phyloP scores from a whole-genome alignment of 1,140 invertebrate species.

The Hylaeus anthracinus region DNA sequence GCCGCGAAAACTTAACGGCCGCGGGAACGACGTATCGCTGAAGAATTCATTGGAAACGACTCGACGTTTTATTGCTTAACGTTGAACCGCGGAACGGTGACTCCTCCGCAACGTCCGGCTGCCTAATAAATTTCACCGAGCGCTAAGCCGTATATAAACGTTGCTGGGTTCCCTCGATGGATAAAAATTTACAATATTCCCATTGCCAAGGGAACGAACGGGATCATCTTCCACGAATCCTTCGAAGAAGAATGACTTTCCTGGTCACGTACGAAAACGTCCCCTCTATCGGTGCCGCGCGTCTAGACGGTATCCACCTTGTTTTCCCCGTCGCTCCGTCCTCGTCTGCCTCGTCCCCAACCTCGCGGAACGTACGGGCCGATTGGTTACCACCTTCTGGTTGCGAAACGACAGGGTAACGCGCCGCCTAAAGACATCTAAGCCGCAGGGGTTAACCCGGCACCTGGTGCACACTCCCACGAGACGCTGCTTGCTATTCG shows the following conservation, averaged over 20 bases:
- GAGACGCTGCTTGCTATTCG: conserved; percentile 78
- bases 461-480: conserved; percentile 78
- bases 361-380: conserved; percentile 65
- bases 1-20: conserved; percentile 47
- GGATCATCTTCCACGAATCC: conserved; percentile 63
- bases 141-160: conserved; percentile 1
- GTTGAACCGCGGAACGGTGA: conserved; percentile 46
- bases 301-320: conserved; percentile 63
- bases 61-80: conserved; percentile 48
- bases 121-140: not conserved
- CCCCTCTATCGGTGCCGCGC: conserved; percentile 36
- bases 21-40: conserved; percentile 51
- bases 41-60: conserved; percentile 59
- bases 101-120: not conserved
- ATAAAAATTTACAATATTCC: conserved; percentile 1
- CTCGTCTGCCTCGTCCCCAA: conserved; percentile 54
- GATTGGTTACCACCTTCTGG: conserved; percentile 69
- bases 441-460: conserved; percentile 76
- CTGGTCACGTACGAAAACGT: conserved; percentile 68
- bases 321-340: conserved; percentile 22
- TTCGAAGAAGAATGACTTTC: conserved; percentile 63
- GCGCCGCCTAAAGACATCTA: conserved; percentile 73
- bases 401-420: conserved; percentile 66
- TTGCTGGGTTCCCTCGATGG: not conserved
- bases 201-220: not conserved